A percentile compares a stretch with the other conserved stretches of the same genome.
These are phyloP conservation scores for Leptinotarsa peninsularis DNA, from an alignment of 2,888 invertebrate species.

Conservation along the genomic window DNA sequence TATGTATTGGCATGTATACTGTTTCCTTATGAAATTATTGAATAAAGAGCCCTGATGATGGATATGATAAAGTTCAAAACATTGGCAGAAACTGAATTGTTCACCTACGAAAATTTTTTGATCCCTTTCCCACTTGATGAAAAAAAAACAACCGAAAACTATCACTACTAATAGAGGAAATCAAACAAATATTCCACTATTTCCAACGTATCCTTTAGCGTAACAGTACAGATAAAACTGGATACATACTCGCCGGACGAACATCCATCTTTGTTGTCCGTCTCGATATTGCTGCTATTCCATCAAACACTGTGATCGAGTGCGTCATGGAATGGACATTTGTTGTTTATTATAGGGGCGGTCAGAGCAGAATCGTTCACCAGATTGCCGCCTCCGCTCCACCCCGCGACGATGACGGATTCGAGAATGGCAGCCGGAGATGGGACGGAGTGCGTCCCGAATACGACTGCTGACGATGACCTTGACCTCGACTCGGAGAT, in stretches of 20 bases:
- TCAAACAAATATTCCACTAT: no score
- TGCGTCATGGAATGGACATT: conserved; percentile 35
- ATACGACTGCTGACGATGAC: conserved; percentile 57
- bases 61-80: no score
- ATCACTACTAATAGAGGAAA: no score
- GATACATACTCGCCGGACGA: not conserved
- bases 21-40: no score
- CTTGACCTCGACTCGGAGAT: conserved; percentile 53
- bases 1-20: no score
- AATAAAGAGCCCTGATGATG: no score
- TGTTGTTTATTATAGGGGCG: conserved; percentile 61
- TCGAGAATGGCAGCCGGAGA: conserved; percentile 55
- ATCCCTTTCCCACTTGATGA: no score
- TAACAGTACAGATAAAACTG: not conserved
- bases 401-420: conserved; percentile 63
- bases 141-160: no score
- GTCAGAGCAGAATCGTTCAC: conserved; percentile 68
- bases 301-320: conserved; percentile 36
- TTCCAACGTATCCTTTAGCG: no score
- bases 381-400: conserved; percentile 64
- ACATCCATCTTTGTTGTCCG: conserved; percentile 24
- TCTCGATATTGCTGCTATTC: conserved; percentile 19
- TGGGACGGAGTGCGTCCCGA: conserved; percentile 63
- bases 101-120: no score
- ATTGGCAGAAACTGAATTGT: no score